Percentiles rank a stretch among this genome's conserved stretches.
These are phyloP conservation scores for Pachymerium ferrugineum DNA, from an alignment of 2,888 invertebrate species.

Conservation along the genomic window DNA sequence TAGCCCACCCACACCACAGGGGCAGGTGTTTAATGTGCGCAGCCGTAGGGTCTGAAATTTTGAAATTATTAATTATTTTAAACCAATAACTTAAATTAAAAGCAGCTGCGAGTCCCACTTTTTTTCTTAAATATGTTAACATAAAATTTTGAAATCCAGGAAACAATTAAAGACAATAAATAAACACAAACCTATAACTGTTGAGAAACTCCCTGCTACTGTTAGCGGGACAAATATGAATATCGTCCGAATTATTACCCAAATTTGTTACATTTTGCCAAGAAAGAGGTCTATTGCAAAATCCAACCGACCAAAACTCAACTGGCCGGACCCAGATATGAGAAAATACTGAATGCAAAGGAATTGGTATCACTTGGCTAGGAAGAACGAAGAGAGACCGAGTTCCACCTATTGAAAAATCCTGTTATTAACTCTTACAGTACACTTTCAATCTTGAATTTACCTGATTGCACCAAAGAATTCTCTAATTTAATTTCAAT, in stretches of 20 bases:
- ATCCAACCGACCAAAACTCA: constrained; percentile 42
- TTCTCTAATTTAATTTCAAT: constrained; percentile 68
- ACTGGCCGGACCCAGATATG: constrained; percentile 70
- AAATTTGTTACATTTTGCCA: constrained; percentile 27
- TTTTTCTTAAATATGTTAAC: neutral
- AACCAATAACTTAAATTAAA: neutral
- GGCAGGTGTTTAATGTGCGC: constrained; percentile 38
- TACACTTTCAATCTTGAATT: constrained; percentile 33
- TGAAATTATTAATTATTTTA: neutral
- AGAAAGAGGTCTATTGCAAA: neutral
- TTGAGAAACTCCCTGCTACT: constrained; percentile 25
- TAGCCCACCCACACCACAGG: constrained; percentile 39
- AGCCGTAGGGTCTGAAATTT: constrained; percentile 39
- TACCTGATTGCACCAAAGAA: constrained; percentile 39
- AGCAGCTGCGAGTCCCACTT: neutral
- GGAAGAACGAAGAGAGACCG: neutral
- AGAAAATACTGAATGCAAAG: constrained; percentile 67
- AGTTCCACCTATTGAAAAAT: constrained; percentile 12
- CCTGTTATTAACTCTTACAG: neutral
- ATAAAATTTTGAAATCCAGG: neutral
- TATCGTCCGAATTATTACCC: neutral
- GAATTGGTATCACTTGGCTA: constrained; percentile 59
- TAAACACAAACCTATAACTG: constrained; percentile 28
- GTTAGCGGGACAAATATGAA: constrained; percentile 13
- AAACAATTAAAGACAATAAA: neutral